Evolutionary conservation across 2,888 invertebrate genomes (phyloP).

Genomic region (Leucozona laternaria): DNA sequence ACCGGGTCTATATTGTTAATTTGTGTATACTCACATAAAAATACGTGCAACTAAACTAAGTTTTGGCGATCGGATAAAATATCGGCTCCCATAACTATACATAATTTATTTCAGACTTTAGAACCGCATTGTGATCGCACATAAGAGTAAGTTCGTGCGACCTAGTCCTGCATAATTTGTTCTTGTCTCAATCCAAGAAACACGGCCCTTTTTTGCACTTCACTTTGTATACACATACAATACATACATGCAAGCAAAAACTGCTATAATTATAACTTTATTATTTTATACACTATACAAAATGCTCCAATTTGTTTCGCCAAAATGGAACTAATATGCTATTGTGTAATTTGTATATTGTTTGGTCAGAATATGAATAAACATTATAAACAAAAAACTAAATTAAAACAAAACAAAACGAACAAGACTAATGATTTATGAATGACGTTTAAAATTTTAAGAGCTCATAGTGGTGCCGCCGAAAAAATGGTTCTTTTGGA

Average conservation of each 20-base stretch:
- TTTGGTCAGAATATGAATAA: conserved; percentile 68
- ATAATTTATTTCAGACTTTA: no score
- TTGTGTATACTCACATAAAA: no score
- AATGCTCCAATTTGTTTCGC: conserved; percentile 69
- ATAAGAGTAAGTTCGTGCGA: no score
- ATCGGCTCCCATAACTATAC: no score
- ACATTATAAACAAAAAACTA: conserved; percentile 52
- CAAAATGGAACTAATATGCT: conserved; percentile 69
- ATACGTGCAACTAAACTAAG: no score
- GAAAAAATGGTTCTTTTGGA: conserved; percentile 53
- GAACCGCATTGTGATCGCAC: no score
- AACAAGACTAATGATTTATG: conserved; percentile 72
- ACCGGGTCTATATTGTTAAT: no score
- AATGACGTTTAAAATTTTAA: conserved; percentile 69
- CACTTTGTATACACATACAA: no score
- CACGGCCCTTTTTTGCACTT: not conserved
- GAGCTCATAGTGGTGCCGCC: conserved; percentile 1
- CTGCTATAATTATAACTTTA: not conserved
- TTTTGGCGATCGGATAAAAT: no score
- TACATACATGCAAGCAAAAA: not conserved
- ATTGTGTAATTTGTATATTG: conserved; percentile 52
- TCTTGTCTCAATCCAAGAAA: no score
- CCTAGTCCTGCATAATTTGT: no score
- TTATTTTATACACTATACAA: not conserved
- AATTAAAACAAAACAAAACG: conserved; percentile 43